Base-by-base conservation (phyloP, 2,797 vertebrate genomes). In the Rhinophrynus dorsalis region DNA sequence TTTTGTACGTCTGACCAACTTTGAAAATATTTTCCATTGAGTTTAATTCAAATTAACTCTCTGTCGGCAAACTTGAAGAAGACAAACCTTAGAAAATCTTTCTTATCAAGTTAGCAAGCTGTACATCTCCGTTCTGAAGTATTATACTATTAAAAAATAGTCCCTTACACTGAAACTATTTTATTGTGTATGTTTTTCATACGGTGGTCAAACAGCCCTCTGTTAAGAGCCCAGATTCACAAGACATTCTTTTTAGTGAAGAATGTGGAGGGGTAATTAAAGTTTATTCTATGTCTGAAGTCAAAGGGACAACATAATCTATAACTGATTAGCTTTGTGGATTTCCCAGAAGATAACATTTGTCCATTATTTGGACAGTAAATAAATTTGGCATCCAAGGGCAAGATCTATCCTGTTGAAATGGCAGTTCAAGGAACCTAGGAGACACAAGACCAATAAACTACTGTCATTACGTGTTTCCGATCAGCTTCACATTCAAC, bases 401-500 rank as follows among this genome's bases (percentile, higher is more conserved):
- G 6, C 17, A 20, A 1, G 40, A 18, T 13, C 37, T n/a, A 38
- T 44, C 17, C 12, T n/a, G n/a, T 29, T 27, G 23, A 23, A 15
- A 26, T 10, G n/a, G 5, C 13, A 26, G 21, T 1, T 18, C 18
- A 27, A 57, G 38, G 15, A 9, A 38, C 11, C 15, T 17, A 18
- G 11, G 20, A 67, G 21, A 33, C 8, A 37, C 20, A 68, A 62
- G 17, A 63, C 50, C 51, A 71, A 50, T 61, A 63, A 71, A 57
- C 50, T 56, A 29, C 32, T 37, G 51, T 56, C 40, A 17, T 38
- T 47, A 12, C 26, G 27, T 30, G 17, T 56, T 63, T 56, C 68
- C 42, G 38, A 47, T 62, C 21, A 38, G 24, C 21, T 37, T 17
- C 30, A 32, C 58, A 62, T 48, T 30, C 33, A 35, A 40, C 44